These are phyloP conservation scores for Corella eumyota DNA, from an alignment of 23 tunicate species.

Conservation along the genomic window DNA sequence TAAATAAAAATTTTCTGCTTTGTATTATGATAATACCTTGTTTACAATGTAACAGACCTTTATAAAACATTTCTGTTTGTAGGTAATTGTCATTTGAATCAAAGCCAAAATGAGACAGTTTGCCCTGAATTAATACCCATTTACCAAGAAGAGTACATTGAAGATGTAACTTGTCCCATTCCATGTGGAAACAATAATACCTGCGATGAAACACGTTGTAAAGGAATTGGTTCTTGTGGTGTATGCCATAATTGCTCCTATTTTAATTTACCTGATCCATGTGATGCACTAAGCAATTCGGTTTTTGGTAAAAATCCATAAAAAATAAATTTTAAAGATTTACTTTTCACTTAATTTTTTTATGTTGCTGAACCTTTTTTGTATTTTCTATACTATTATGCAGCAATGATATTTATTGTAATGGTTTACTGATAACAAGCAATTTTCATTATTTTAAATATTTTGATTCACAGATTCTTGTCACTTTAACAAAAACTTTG, in stretches of 20 bases:
- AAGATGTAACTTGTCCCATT: slow-evolving; percentile 1
- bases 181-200: slow-evolving; percentile 10
- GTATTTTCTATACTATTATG: too few species aligned
- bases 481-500: too few species aligned
- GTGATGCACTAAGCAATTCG: background rate
- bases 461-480: too few species aligned
- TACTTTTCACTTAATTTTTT: too few species aligned
- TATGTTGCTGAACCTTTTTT: too few species aligned
- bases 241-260: slow-evolving; percentile 8
- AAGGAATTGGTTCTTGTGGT: slow-evolving; percentile 1
- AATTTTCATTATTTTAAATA: too few species aligned
- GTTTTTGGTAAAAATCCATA: background rate
- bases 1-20: too few species aligned
- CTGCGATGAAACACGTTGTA: slow-evolving; percentile 8
- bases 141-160: background rate
- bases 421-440: too few species aligned
- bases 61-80: background rate
- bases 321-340: background rate
- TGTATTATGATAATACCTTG: too few species aligned
- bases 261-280: slow-evolving; percentile 4
- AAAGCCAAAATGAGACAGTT: background rate
- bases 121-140: slow-evolving; percentile 4
- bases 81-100: slow-evolving; percentile 8
- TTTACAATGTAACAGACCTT: too few species aligned
- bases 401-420: too few species aligned